Conservation (phyloP, 2,113 vertebrate species). For the Anguilla japonica region DNA sequence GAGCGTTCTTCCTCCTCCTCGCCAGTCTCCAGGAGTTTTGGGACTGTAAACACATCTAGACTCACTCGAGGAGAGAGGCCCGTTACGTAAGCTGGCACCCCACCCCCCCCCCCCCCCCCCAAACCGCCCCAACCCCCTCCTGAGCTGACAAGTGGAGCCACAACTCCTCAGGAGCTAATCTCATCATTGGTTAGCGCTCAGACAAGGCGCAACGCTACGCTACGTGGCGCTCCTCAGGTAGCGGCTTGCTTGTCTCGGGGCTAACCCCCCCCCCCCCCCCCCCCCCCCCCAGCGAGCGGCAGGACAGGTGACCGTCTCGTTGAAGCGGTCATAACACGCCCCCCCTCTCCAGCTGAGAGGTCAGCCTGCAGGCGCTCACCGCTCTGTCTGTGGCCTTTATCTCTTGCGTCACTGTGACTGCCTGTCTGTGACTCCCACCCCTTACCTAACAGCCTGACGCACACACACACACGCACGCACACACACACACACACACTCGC, state of each 20-base stretch:
- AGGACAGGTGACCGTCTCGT: neutral
- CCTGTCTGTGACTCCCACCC: neutral
- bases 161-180: neutral
- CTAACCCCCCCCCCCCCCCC: neutral
- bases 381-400: slow-evolving; percentile 10
- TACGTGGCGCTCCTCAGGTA: neutral
- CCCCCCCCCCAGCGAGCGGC: neutral
- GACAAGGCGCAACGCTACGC: neutral
- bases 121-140: neutral
- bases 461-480: neutral
- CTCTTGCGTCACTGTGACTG: neutral
- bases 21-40: neutral
- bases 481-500: neutral
- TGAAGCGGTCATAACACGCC: neutral
- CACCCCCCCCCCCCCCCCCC: neutral
- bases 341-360: neutral
- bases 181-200: neutral
- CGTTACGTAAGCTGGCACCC: neutral
- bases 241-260: neutral
- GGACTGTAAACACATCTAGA: neutral
- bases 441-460: neutral
- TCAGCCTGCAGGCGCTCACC: neutral
- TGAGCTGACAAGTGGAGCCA: neutral
- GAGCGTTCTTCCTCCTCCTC: neutral
- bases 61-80: neutral